Conservation (phyloP, 2,888 invertebrate species). For the Stenoptilia bipunctidactyla region DNA sequence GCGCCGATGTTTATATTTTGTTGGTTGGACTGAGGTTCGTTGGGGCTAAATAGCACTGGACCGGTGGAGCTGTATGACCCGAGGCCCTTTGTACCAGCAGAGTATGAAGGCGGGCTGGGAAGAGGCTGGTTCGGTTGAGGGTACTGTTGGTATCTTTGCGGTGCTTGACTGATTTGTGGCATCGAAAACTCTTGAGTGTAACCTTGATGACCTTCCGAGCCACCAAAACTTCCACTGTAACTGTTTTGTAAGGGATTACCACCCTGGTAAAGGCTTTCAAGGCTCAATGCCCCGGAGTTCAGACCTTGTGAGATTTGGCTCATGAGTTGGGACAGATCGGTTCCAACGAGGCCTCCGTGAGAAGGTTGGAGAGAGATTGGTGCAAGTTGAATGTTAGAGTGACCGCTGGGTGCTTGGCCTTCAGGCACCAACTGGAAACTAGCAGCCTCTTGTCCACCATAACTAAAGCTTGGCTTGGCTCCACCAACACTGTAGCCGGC, state of each 20-base stretch:
- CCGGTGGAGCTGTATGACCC: constrained; percentile 53
- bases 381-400: constrained; percentile 40
- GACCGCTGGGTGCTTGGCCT: constrained; percentile 35
- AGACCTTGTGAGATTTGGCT: constrained; percentile 48
- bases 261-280: constrained; percentile 21
- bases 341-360: constrained; percentile 34
- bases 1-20: constrained; percentile 20
- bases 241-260: not conserved
- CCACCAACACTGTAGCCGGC: constrained; percentile 63
- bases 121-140: constrained; percentile 2
- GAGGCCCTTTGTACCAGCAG: constrained; percentile 51
- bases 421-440: constrained; percentile 35
- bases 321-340: constrained; percentile 53
- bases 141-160: constrained; percentile 36
- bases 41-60: constrained; percentile 51
- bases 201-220: constrained; percentile 32
- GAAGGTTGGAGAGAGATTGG: constrained; percentile 45
- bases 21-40: constrained; percentile 30
- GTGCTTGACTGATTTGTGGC: constrained; percentile 38
- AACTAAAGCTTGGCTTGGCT: constrained; percentile 40
- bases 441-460: constrained; percentile 33
- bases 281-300: constrained; percentile 39
- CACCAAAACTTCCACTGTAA: constrained; percentile 23
- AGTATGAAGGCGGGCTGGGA: constrained; percentile 41
- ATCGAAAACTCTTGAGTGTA: constrained; percentile 34